Percentiles rank a stretch among this genome's conserved stretches.
These are phyloP conservation scores for Dyspetes luteomarginatus DNA, from an alignment of 2,888 invertebrate genomes.

Conservation along the genomic window DNA sequence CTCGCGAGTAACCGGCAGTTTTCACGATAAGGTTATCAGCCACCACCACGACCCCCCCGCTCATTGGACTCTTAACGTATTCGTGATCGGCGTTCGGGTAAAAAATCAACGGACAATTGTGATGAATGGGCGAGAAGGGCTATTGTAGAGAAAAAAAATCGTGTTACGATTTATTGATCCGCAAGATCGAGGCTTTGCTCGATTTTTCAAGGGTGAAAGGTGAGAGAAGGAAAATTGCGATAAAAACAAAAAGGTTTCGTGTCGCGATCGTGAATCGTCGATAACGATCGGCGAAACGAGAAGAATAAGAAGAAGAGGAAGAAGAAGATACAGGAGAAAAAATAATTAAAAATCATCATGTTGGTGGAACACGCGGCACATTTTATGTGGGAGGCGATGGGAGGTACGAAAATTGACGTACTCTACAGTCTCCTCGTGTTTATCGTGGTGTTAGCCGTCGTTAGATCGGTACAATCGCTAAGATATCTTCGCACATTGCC, in stretches of 20 bases:
- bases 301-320: neutral
- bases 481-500: constrained; percentile 86
- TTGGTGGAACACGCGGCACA: constrained; percentile 75
- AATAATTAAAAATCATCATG: constrained; percentile 70
- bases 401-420: constrained; percentile 71
- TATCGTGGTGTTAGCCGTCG: constrained; percentile 83
- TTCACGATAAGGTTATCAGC: too few species aligned
- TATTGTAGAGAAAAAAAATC: neutral
- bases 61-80: too few species aligned
- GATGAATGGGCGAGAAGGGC: neutral
- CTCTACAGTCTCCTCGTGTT: constrained; percentile 83
- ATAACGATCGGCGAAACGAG: too few species aligned
- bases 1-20: too few species aligned
- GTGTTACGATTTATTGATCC: neutral
- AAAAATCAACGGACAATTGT: neutral
- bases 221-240: neutral
- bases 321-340: neutral
- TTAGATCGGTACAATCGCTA: constrained; percentile 81
- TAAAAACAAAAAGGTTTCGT: too few species aligned
- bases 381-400: constrained; percentile 74
- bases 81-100: neutral
- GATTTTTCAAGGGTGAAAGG: neutral
- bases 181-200: neutral
- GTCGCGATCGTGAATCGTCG: too few species aligned
- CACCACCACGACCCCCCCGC: too few species aligned